A percentile compares a stretch with the other conserved stretches of the same genome.
Conservation (phyloP, 2,113 vertebrate species). For the Alectura lathami region DNA sequence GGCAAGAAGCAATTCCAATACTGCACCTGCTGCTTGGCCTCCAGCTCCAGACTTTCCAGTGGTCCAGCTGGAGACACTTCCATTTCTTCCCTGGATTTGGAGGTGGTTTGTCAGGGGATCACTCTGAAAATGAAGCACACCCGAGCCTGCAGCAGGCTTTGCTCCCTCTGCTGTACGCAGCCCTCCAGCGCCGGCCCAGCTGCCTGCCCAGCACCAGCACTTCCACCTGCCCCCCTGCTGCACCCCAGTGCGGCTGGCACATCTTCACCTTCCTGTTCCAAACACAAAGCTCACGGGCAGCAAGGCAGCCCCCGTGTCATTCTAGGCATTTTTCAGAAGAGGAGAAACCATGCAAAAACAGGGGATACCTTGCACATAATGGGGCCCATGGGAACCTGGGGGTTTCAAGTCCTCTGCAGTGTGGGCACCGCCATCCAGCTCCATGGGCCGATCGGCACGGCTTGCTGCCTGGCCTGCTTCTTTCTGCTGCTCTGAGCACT, state of each 20-base stretch:
- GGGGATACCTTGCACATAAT: background rate
- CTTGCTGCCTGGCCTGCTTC: background rate
- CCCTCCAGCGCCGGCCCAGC: background rate
- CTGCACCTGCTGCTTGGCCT: background rate
- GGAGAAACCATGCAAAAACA: background rate
- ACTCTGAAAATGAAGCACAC: background rate
- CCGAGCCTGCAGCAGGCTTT: conserved; percentile 1
- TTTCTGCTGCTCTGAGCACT: background rate
- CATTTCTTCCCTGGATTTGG: background rate
- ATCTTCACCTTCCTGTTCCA: background rate
- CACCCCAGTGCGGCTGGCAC: background rate
- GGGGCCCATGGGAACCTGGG: background rate
- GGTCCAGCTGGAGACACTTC: background rate
- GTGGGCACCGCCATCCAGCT: background rate
- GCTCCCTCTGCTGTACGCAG: conserved; percentile 68
- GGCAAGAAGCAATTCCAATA: background rate
- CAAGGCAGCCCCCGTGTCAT: background rate
- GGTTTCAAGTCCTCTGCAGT: rapidly evolving
- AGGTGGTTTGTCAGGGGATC: background rate
- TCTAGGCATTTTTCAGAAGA: background rate
- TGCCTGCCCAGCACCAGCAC: background rate
- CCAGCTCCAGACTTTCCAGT: background rate
- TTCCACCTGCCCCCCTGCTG: background rate
- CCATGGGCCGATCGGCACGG: background rate
- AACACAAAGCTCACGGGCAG: background rate